Evolutionary conservation across 2,113 vertebrate genomes (phyloP).

Genomic region (Brachyhypopomus occidentalis): DNA sequence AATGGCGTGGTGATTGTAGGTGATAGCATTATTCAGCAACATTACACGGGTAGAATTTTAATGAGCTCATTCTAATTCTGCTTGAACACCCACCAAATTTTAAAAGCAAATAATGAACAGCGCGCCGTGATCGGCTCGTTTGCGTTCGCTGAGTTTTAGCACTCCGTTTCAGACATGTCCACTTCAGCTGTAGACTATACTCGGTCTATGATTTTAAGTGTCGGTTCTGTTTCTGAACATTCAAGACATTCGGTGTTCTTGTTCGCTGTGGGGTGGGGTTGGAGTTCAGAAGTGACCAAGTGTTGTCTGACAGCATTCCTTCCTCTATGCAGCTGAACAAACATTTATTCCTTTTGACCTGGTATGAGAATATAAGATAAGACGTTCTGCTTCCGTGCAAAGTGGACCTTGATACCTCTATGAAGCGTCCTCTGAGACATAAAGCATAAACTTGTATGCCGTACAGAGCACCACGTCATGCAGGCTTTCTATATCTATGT

Average conservation of each 20-base stretch:
- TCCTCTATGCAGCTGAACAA: constrained; percentile 26
- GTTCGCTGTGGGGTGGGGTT: background rate
- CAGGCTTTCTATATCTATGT: too few relatives aligned
- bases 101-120: too few relatives aligned
- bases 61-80: too few relatives aligned
- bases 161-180: too few relatives aligned
- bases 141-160: background rate
- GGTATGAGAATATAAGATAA: constrained; percentile 2
- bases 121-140: background rate
- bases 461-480: background rate
- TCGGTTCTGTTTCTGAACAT: too few relatives aligned
- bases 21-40: too few relatives aligned
- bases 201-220: too few relatives aligned
- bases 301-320: background rate
- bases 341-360: constrained; percentile 20
- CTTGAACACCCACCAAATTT: too few relatives aligned
- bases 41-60: too few relatives aligned
- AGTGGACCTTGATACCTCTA: background rate
- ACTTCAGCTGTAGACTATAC: too few relatives aligned
- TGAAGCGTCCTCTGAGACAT: background rate
- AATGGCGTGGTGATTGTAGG: too few relatives aligned
- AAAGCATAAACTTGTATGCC: background rate
- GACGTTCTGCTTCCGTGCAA: background rate
- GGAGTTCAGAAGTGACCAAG: background rate
- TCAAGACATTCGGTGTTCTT: background rate